These are phyloP conservation scores for Vanessa tameamea DNA, from an alignment of 1,140 invertebrate genomes.

Conservation along the genomic window DNA sequence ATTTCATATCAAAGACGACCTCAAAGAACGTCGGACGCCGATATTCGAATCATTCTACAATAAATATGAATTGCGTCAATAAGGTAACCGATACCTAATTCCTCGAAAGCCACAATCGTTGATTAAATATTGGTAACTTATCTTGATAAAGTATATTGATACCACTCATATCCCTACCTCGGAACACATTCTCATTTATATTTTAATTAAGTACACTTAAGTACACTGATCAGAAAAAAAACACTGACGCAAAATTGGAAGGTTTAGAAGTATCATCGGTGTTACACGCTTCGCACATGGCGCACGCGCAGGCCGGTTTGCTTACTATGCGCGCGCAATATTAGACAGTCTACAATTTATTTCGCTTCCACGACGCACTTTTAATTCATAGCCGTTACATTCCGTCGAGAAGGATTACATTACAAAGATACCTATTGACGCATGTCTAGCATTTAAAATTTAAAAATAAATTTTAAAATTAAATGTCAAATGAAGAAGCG, in stretches of 20 bases:
- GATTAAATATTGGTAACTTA: too few relatives aligned
- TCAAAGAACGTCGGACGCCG: too few relatives aligned
- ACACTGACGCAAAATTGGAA: neutral
- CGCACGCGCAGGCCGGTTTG: neutral
- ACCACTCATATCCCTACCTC: neutral
- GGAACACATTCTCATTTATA: neutral
- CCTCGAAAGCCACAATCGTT: too few relatives aligned
- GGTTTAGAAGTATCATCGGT: slow-evolving; percentile 6
- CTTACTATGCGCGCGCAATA: neutral
- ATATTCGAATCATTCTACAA: too few relatives aligned
- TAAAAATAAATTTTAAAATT: too few relatives aligned
- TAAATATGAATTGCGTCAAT: too few relatives aligned
- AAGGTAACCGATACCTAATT: too few relatives aligned
- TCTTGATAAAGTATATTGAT: too few relatives aligned
- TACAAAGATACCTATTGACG: neutral
- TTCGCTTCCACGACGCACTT: neutral
- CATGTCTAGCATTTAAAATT: neutral
- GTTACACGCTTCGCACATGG: slow-evolving; percentile 1
- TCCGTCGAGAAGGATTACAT: neutral
- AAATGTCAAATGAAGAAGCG: neutral
- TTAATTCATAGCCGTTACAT: neutral
- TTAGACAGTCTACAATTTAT: slow-evolving; percentile 1
- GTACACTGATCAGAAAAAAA: neutral
- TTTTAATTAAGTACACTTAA: neutral
- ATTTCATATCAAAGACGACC: too few relatives aligned